Conservation (phyloP, 2,797 vertebrate species). For the Silurus lanzhouensis region DNA sequence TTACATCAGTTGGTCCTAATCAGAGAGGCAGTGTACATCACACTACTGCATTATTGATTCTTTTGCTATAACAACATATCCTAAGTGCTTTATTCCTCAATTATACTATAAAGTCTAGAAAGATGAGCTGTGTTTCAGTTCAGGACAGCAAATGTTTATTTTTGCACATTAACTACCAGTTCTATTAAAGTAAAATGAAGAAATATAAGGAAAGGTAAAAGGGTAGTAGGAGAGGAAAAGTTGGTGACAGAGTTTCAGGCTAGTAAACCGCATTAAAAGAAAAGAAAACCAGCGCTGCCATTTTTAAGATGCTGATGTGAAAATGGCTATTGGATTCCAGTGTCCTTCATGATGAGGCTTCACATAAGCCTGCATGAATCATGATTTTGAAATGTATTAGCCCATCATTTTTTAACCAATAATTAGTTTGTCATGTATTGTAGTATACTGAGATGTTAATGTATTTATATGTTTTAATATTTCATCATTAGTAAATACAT, state of each 20-base stretch:
- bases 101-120: neutral
- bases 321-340: neutral
- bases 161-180: neutral
- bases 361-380: neutral
- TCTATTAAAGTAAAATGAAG: conserved; percentile 13
- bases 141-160: conserved; percentile 15
- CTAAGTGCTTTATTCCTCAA: neutral
- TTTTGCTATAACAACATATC: neutral
- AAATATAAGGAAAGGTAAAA: conserved; percentile 20
- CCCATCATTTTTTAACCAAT: too few relatives aligned
- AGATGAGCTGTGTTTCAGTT: conserved; percentile 23
- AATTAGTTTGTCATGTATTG: too few relatives aligned
- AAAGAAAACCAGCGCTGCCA: too few relatives aligned
- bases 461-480: too few relatives aligned
- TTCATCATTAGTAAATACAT: neutral
- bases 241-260: conserved; percentile 30
- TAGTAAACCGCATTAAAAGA: neutral
- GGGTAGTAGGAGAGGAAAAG: neutral
- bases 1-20: neutral
- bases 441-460: too few relatives aligned
- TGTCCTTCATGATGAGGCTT: neutral
- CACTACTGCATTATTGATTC: neutral
- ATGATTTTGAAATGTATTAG: neutral
- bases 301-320: neutral
- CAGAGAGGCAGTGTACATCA: neutral